Evolutionary conservation across 2,888 invertebrate species (phyloP), one percentile per base, ranked within the genome.

Genomic region (Agrotis clavis): DNA sequence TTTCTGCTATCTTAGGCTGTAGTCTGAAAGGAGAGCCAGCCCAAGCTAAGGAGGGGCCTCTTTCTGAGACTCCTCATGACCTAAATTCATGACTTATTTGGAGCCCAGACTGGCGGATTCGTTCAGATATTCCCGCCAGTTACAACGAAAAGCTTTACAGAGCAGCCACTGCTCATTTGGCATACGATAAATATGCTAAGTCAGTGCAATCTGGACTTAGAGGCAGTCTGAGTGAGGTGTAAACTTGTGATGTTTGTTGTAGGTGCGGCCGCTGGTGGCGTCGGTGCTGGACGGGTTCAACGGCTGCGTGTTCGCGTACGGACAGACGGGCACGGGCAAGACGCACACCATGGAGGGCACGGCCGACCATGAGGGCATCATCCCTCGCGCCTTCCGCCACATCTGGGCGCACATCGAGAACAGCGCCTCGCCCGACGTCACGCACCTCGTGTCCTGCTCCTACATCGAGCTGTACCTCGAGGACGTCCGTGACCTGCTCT

Each of bases 241-340:
- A 30, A 48, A 61, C 18, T 14, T 16, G 25, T 47, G 0, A 1
- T 13, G 19, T 51, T 57, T 60, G 66, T 67, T 11, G 0, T 90
- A 96, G 96, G 96, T 99, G 69, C 97, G 99, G 62, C 99, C 99
- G 0, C 95, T 99, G 87, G 99, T 99, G 30, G 98, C 99, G 81
- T 99, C 99, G 1, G 99, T 99, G 7, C 97, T 99, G 77, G 98
- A 99, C 90, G 99, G 99, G 2, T 99, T 99, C 95, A 99, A 99
- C 95, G 99, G 99, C 18, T 99, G 99, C 87, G 99, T 99, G 85
- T 99, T 99, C 96, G 99, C 99, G 1, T 99, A 99, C 94, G 99
- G 99, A 0, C 99, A 99, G 96, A 99, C 99, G 0, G 99, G 99
- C 77, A 99, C 99, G 0, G 99, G 99, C 66, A 98, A 98, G 93